Evolutionary conservation across 2,888 invertebrate species (phyloP).

Genomic region (Agrotis ipsilon): DNA sequence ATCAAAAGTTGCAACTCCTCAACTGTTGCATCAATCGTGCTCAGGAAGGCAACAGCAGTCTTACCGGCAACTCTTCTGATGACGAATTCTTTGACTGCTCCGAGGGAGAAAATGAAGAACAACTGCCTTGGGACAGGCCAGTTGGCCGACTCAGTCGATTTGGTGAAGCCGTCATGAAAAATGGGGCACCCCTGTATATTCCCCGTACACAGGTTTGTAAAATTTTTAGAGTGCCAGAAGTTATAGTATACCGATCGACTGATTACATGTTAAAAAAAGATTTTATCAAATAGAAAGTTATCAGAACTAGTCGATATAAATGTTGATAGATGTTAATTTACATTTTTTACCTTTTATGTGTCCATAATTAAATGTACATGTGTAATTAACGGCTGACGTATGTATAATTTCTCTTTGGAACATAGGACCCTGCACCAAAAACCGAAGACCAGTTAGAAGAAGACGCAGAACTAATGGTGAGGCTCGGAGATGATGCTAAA

Average conservation of each 20-base stretch:
- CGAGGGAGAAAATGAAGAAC: constrained; percentile 91
- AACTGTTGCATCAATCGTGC: constrained; percentile 94
- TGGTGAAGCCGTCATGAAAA: constrained; percentile 82
- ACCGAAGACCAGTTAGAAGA: constrained; percentile 99
- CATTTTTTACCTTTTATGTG: constrained; percentile 30
- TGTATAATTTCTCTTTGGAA: constrained; percentile 51
- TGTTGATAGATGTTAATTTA: constrained; percentile 44
- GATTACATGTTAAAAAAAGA: too few species aligned
- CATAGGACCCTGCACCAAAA: constrained; percentile 98
- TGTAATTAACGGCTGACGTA: constrained; percentile 26
- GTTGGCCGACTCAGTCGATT: constrained; percentile 82
- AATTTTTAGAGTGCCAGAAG: not conserved
- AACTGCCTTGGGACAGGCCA: constrained; percentile 84
- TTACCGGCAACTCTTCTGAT: constrained; percentile 82
- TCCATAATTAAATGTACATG: constrained; percentile 21
- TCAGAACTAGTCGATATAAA: constrained; percentile 54
- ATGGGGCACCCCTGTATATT: constrained; percentile 84
- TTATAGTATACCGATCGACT: not conserved
- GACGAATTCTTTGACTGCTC: constrained; percentile 96
- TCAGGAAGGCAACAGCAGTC: constrained; percentile 83
- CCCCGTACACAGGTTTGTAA: constrained; percentile 84
- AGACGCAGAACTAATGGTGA: constrained; percentile 97
- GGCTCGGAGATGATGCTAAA: constrained; percentile 96
- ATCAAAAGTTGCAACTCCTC: constrained; percentile 98
- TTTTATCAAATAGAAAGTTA: constrained; percentile 61